Base-by-base conservation (phyloP, 1,140 invertebrate species). In the Drosophila lowei region DNA sequence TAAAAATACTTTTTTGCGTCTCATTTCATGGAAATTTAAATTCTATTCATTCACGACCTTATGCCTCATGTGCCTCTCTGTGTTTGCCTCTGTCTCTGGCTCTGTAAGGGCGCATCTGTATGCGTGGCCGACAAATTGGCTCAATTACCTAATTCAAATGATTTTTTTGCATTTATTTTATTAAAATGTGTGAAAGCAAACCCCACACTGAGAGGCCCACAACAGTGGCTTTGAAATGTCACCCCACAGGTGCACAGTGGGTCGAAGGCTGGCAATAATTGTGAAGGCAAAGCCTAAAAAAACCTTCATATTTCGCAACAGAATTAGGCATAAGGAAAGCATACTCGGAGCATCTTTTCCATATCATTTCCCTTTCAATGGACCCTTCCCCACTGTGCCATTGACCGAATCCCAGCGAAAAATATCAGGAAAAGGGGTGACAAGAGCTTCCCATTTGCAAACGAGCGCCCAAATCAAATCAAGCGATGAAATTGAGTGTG, bases 81-180 rank as follows among this genome's bases (percentile, higher is more conserved):
- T 44, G 30, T 62, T 34, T 11, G 9, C 9, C 9, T 18, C 3
- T 34, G 30, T 11, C 3, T 11, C 3, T 11, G 44, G 48, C 46
- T 59, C 21, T 34, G 52, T 8, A 7, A 30, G 7, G 8, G 30
- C 30, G 30, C 30, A 30, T 30, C 30, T 30, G 30, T 30, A 3
- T 46, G 52, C 60, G 54, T 62, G 49, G 67, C 58, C 63, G 88
- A 90, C 88, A 90, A 88, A 90, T 90, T 88, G 83, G 53, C 73
- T 88, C 83, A 84, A 90, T 90, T 90, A 90, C 67, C 74, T 77
- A 80, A 90, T 90, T 90, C 53, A 75, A 85, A 71, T 66, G 71
- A 77, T 86, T 68, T 86, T 85, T 86, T 86, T 88, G 81, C 81
- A 86, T 86, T 86, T 86, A 86, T 86, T 86, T 86, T 88, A 86